Evolutionary conservation across 2,888 invertebrate species (phyloP), one percentile per base, ranked within the genome.

Genomic region (Ischnura elegans): DNA sequence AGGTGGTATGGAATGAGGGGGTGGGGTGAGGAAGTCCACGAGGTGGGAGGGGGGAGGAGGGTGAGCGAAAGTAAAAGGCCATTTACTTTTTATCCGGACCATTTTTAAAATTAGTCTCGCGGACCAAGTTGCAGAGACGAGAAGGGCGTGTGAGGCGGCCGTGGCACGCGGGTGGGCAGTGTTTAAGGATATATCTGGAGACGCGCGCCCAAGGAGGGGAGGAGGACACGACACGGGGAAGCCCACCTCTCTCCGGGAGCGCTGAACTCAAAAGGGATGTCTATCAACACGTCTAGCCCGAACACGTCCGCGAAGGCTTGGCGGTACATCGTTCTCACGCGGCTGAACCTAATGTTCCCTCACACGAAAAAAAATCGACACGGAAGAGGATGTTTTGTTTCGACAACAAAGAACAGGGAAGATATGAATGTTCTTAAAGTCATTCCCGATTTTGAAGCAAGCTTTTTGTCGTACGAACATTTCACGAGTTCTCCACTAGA

Each of bases 81-180:
- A 61, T 90, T 90, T 90, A 90, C 61, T 61, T 90, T 51, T 90
- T 90, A 61, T 61, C n/a, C 43, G n/a, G 36, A 36, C 55, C n/a
- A 61, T 90, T 55, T 90, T 90, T 61, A 90, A 90, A 90, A 76
- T 76, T 13, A n/a, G 76, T 10, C 36, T 36, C 76, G 36, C 13
- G 76, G 36, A 76, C 36, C 10, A 0, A 8, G 29, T 13, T 8
- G 76, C 36, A 10, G 16, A 2, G 55, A 21, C 13, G 55, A 55
- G 55, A 55, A 5, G 61, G 36, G 36, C 25, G n/a, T 36, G 76
- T 36, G 36, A 76, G 13, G 76, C 29, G n/a, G 76, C 10, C 6
- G 76, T 36, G 76, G 29, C 76, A 36, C 36, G 13, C 76, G 6
- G 76, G 76, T 36, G 76, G 2, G 61, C 16, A n/a, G 51, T 25